Evolutionary conservation across 2,113 vertebrate species (phyloP).

Genomic region (Phylloscopus trochiloides): DNA sequence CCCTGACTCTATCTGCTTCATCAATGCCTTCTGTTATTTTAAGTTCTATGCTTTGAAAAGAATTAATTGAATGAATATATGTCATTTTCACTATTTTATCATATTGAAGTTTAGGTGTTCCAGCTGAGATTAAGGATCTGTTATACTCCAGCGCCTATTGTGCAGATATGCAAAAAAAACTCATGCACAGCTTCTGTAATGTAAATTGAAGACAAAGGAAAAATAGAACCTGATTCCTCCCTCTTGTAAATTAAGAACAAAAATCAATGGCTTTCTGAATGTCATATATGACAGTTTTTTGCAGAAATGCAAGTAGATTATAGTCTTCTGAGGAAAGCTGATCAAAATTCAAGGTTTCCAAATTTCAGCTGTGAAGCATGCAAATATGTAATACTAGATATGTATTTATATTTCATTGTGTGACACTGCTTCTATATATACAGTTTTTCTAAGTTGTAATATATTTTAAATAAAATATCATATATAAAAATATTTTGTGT

Average conservation of each 20-base stretch:
- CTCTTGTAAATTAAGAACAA: neutral
- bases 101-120: neutral
- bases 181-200: neutral
- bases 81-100: neutral
- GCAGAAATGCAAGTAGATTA: neutral
- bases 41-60: neutral
- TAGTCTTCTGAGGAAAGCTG: neutral
- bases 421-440: neutral
- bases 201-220: neutral
- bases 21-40: neutral
- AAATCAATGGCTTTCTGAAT: neutral
- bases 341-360: neutral
- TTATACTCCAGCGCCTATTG: neutral
- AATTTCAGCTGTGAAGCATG: neutral
- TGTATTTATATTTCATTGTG: neutral
- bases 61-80: neutral
- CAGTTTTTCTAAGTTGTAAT: neutral
- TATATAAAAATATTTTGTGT: neutral
- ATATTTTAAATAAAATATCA: neutral
- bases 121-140: neutral
- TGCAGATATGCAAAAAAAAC: neutral
- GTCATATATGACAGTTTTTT: neutral
- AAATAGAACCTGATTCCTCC: neutral
- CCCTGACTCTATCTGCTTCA: neutral
- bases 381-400: neutral